Percentiles rank a stretch among this genome's conserved stretches.
Conservation (phyloP, 2,888 invertebrate genomes). For the Eurytoma adleriae region DNA sequence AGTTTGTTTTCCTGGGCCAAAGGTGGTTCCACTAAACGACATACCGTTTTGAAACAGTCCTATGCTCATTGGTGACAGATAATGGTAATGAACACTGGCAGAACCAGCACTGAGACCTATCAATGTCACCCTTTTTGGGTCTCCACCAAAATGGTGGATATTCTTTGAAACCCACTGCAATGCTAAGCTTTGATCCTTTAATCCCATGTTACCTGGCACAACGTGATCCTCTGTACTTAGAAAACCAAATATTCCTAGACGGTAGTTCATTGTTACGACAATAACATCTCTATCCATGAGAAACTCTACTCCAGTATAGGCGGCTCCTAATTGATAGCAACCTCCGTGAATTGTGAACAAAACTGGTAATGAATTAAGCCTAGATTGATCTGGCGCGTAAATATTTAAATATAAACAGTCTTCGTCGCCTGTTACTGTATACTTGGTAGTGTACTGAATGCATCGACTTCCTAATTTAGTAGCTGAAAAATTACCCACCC, state of each 20-base stretch:
- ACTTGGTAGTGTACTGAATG: conserved; percentile 59
- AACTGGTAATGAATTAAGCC: conserved; percentile 35
- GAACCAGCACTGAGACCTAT: conserved; percentile 86
- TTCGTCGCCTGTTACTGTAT: conserved; percentile 58
- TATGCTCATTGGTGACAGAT: conserved; percentile 77
- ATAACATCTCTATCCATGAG: conserved; percentile 36
- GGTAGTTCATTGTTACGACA: conserved; percentile 44
- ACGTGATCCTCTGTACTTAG: conserved; percentile 81
- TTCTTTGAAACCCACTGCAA: conserved; percentile 84
- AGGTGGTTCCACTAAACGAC: conserved; percentile 83
- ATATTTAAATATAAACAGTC: conserved; percentile 64
- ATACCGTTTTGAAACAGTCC: conserved; percentile 76
- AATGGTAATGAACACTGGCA: conserved; percentile 85
- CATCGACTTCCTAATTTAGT: conserved; percentile 56
- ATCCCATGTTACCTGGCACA: conserved; percentile 79
- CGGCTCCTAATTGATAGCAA: conserved; percentile 76
- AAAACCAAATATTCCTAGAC: conserved; percentile 74
- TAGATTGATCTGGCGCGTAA: conserved; percentile 62
- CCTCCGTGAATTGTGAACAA: conserved; percentile 53
- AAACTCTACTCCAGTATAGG: conserved; percentile 66
- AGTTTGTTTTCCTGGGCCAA: conserved; percentile 76
- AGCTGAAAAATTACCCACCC: conserved; percentile 60
- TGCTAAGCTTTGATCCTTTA: conserved; percentile 86
- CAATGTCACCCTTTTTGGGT: conserved; percentile 83
- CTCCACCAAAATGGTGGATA: conserved; percentile 84